Evolutionary conservation across 2,113 vertebrate species (phyloP).

Genomic region (Hyaena hyaena): DNA sequence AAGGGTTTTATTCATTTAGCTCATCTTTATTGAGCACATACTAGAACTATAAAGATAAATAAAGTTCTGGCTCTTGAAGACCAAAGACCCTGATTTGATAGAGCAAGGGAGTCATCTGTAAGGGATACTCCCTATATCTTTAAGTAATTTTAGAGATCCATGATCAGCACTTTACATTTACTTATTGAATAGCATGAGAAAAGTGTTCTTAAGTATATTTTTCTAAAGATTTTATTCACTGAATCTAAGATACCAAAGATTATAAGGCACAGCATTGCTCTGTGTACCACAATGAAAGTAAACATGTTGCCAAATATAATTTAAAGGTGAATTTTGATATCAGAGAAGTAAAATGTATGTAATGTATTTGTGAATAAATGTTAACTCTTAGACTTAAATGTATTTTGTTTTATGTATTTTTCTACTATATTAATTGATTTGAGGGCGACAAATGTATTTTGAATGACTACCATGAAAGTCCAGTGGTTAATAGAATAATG

Average conservation of each 20-base stretch:
- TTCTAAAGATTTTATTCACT: background rate
- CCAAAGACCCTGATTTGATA: background rate
- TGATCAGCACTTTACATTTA: background rate
- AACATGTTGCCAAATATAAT: background rate
- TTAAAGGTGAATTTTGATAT: conserved; percentile 2
- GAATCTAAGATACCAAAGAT: background rate
- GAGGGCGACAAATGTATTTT: background rate
- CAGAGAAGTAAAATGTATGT: background rate
- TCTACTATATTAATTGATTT: conserved; percentile 38
- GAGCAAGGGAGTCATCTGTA: background rate
- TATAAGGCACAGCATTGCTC: background rate
- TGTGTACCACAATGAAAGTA: background rate
- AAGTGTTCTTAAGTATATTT: background rate
- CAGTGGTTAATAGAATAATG: background rate
- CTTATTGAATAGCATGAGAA: background rate
- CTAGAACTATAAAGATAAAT: background rate
- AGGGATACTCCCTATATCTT: background rate
- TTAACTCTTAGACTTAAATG: background rate
- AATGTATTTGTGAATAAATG: background rate
- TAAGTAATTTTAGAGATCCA: background rate
- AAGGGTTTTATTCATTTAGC: background rate
- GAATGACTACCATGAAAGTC: background rate
- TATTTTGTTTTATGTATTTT: conserved; percentile 33
- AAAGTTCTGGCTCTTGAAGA: background rate
- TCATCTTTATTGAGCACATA: background rate